These are phyloP conservation scores for Littorina saxatilis DNA, from an alignment of 1,140 invertebrate genomes.

Conservation along the genomic window DNA sequence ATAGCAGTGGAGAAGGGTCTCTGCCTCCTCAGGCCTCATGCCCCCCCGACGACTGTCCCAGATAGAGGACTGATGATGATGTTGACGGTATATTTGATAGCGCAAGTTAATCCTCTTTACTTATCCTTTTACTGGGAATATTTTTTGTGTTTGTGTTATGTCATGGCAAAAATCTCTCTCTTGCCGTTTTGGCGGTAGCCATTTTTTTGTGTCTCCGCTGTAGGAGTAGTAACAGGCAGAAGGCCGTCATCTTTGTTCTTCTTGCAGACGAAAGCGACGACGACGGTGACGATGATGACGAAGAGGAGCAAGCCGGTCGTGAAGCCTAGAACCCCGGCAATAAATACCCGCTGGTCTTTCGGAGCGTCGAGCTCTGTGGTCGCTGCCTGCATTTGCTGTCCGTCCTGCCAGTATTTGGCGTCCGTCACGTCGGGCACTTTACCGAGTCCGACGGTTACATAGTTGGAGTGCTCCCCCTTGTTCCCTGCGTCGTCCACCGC, in stretches of 20 bases:
- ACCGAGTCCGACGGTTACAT: slow-evolving; percentile 67
- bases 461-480: slow-evolving; percentile 79
- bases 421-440: slow-evolving; percentile 38
- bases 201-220: background rate
- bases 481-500: slow-evolving; percentile 75
- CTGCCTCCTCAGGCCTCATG: no score
- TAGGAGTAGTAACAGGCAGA: background rate
- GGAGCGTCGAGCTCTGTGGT: slow-evolving; percentile 3
- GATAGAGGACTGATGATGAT: no score
- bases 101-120: no score
- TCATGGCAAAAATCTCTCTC: background rate
- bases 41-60: no score
- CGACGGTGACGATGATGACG: slow-evolving; percentile 16
- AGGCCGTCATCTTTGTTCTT: background rate
- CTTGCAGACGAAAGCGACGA: background rate
- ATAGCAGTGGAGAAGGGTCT: no score
- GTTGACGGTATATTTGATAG: no score
- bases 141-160: background rate
- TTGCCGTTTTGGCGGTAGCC: background rate
- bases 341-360: slow-evolving; percentile 30
- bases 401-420: slow-evolving; percentile 29
- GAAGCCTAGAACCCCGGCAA: slow-evolving; percentile 36
- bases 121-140: no score
- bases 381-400: background rate
- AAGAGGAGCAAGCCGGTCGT: slow-evolving; percentile 34